phyloP scores from a whole-genome alignment of 2,888 invertebrate genomes.

The Dryadula phaetusa region DNA sequence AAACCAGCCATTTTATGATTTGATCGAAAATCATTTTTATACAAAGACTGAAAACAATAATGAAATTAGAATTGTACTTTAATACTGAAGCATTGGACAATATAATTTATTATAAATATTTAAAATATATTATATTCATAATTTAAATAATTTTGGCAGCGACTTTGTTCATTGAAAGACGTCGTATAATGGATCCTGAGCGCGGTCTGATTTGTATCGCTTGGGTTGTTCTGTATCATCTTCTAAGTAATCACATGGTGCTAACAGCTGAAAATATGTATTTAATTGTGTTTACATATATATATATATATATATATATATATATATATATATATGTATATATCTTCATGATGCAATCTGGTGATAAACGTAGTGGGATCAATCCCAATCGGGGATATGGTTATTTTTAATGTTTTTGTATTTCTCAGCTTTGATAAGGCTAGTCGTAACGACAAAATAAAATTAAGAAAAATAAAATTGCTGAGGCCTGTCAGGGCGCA shows the following conservation, averaged over 20 bases:
- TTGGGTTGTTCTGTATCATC: constrained; percentile 63
- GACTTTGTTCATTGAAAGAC: constrained; percentile 59
- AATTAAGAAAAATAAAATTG: too few relatives aligned
- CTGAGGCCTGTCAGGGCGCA: too few relatives aligned
- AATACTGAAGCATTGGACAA: not conserved
- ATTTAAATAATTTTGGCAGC: constrained; percentile 23
- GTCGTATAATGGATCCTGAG: constrained; percentile 65
- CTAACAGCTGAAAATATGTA: constrained; percentile 65
- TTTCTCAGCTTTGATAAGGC: too few relatives aligned
- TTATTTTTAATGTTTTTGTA: too few relatives aligned
- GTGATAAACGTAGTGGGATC: too few relatives aligned
- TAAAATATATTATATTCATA: constrained; percentile 5
- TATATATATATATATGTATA: too few relatives aligned
- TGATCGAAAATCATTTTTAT: constrained; percentile 9
- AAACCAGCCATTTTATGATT: constrained; percentile 38
- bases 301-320: too few relatives aligned
- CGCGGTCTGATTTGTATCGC: constrained; percentile 63
- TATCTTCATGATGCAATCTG: too few relatives aligned
- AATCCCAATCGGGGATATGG: too few relatives aligned
- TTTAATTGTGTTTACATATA: too few relatives aligned
- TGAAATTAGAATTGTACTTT: not conserved
- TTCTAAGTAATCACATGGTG: constrained; percentile 68
- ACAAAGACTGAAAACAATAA: constrained; percentile 1
- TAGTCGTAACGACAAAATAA: too few relatives aligned
- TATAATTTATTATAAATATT: not conserved